Conservation (phyloP, 2,888 invertebrate genomes). For the Ophion ventricosus region DNA sequence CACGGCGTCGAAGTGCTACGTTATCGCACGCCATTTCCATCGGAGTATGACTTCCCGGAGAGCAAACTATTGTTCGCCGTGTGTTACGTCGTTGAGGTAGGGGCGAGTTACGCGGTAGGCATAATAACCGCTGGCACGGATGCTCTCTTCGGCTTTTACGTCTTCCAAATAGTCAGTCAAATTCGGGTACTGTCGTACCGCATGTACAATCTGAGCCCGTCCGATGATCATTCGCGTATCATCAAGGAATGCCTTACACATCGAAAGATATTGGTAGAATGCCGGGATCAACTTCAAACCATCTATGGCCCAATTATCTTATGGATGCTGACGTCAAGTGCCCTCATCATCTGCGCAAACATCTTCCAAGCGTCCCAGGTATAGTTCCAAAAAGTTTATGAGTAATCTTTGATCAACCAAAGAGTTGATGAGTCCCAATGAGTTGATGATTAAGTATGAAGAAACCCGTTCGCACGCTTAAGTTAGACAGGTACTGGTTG, state of each 20-base stretch:
- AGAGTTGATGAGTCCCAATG: background rate
- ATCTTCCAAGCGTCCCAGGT: constrained; percentile 71
- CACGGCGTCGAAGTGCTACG: constrained; percentile 29
- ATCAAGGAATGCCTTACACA: constrained; percentile 60
- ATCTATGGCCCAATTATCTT: constrained; percentile 71
- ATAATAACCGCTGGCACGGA: constrained; percentile 68
- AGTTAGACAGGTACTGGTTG: too few relatives aligned
- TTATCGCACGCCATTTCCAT: constrained; percentile 33
- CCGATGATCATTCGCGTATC: constrained; percentile 50
- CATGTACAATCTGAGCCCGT: constrained; percentile 49
- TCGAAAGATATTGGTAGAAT: constrained; percentile 63
- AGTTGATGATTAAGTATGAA: too few relatives aligned
- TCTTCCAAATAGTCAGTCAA: constrained; percentile 72
- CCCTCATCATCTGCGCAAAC: constrained; percentile 69
- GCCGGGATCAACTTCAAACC: constrained; percentile 63
- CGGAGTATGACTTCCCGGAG: constrained; percentile 45
- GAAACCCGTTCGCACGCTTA: too few relatives aligned
- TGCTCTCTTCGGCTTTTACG: constrained; percentile 70
- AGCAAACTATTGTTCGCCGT: constrained; percentile 57
- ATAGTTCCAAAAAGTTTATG: background rate
- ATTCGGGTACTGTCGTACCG: constrained; percentile 66
- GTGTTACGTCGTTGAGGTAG: constrained; percentile 64
- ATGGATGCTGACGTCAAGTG: constrained; percentile 66
- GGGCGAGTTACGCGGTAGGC: constrained; percentile 44
- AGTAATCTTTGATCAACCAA: too few relatives aligned